Evolutionary conservation across 2,888 invertebrate genomes (phyloP).

Genomic region (Pterostichus niger): DNA sequence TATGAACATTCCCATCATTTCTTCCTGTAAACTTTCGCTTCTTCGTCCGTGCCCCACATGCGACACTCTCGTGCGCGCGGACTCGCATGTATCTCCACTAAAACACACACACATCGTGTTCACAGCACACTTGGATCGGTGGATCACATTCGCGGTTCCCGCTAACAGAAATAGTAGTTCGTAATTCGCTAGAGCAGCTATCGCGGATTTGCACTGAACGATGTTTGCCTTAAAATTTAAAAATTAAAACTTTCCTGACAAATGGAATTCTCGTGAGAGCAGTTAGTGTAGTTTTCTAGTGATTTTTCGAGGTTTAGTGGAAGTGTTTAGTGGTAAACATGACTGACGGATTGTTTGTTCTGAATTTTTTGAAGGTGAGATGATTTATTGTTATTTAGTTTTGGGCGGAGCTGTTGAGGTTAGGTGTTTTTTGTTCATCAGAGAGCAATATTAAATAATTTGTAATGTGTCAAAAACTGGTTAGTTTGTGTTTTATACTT

Average conservation of each 20-base stretch:
- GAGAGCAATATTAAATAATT: no score
- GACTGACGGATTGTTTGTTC: constrained; percentile 61
- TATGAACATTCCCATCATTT: constrained; percentile 7
- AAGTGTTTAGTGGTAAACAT: constrained; percentile 1
- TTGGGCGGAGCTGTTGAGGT: not conserved
- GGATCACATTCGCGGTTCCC: not conserved
- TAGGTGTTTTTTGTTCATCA: not conserved
- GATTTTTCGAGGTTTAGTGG: constrained; percentile 6
- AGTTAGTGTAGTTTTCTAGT: constrained; percentile 3
- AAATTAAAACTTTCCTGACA: constrained; percentile 39
- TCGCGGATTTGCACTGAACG: not conserved
- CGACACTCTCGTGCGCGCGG: constrained; percentile 1
- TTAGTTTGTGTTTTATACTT: no score
- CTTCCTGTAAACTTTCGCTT: constrained; percentile 26
- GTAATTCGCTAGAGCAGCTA: not conserved
- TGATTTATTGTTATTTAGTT: constrained; percentile 4
- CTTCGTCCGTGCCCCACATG: constrained; percentile 17
- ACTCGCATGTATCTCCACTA: not conserved
- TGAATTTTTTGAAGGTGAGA: constrained; percentile 64
- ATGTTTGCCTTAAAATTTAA: constrained; percentile 57
- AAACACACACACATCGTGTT: constrained; percentile 1
- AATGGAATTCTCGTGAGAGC: constrained; percentile 1
- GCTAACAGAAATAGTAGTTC: constrained; percentile 39
- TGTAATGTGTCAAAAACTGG: no score
- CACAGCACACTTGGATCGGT: not conserved